Conservation (phyloP, 2,888 invertebrate species). For the Listrodromus nycthemerus region DNA sequence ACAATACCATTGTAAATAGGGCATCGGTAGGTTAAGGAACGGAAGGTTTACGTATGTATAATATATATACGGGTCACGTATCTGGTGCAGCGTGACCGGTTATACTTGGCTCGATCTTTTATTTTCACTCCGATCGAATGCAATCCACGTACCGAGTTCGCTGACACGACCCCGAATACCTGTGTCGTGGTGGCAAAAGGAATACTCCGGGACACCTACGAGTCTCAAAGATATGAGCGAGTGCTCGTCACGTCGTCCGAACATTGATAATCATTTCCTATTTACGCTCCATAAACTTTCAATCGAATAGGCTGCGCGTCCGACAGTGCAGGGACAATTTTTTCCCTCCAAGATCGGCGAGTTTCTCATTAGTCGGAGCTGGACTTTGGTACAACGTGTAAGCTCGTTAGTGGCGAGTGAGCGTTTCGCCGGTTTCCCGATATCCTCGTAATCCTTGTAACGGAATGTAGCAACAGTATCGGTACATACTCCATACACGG, state of each 20-base stretch:
- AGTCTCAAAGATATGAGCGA: constrained; percentile 24
- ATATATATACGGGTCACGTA: constrained; percentile 45
- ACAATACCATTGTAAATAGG: constrained; percentile 25
- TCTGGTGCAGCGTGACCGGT: constrained; percentile 50
- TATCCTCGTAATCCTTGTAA: constrained; percentile 38
- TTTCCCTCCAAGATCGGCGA: neutral
- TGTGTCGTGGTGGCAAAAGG: constrained; percentile 35
- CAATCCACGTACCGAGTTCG: constrained; percentile 59
- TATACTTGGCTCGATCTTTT: constrained; percentile 37
- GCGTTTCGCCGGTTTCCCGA: constrained; percentile 33
- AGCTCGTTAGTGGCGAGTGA: constrained; percentile 41
- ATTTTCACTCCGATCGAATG: constrained; percentile 53
- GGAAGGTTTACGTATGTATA: constrained; percentile 2
- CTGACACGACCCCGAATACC: constrained; percentile 45
- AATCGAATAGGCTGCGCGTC: neutral
- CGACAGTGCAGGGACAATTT: neutral
- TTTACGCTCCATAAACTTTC: neutral
- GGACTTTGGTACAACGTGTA: constrained; percentile 1
- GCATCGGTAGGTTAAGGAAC: constrained; percentile 15
- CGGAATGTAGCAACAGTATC: constrained; percentile 6
- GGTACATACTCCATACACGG: neutral
- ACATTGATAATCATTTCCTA: too few relatives aligned
- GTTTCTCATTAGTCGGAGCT: neutral
- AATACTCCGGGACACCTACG: constrained; percentile 14
- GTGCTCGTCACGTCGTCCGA: neutral